phyloP scores from a whole-genome alignment of 2,113 vertebrate species.

The Ramphastos sulfuratus region DNA sequence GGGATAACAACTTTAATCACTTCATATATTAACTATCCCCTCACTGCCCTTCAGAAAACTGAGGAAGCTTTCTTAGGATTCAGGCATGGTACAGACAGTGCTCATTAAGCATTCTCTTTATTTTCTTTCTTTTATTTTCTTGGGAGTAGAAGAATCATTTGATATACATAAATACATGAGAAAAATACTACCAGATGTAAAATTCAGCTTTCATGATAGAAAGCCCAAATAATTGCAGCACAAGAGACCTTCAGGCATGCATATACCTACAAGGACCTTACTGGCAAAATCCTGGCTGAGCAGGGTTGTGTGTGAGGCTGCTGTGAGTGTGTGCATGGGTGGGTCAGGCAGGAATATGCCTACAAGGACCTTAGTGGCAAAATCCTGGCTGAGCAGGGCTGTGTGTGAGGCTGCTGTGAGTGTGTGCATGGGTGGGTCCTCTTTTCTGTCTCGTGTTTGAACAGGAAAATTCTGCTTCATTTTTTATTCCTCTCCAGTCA shows the following conservation, averaged over 20 bases:
- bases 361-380: not conserved
- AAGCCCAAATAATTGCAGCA: not conserved
- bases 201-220: not conserved
- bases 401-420: not conserved
- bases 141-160: not conserved
- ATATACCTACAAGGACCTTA: not conserved
- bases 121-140: not conserved
- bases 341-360: not conserved
- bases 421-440: not conserved
- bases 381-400: not conserved
- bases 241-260: not conserved
- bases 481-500: not conserved
- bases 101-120: not conserved
- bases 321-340: rapidly evolving
- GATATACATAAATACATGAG: not conserved
- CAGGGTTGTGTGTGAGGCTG: not conserved
- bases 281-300: not conserved
- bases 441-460: not conserved
- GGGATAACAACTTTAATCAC: not conserved
- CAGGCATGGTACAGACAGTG: not conserved
- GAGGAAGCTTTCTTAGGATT: not conserved
- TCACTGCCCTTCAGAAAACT: not conserved
- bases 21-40: not conserved
- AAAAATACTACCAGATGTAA: not conserved
- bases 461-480: not conserved